Evolutionary conservation across 2,113 vertebrate genomes (phyloP).

Genomic region (Prionailurus bengalensis): DNA sequence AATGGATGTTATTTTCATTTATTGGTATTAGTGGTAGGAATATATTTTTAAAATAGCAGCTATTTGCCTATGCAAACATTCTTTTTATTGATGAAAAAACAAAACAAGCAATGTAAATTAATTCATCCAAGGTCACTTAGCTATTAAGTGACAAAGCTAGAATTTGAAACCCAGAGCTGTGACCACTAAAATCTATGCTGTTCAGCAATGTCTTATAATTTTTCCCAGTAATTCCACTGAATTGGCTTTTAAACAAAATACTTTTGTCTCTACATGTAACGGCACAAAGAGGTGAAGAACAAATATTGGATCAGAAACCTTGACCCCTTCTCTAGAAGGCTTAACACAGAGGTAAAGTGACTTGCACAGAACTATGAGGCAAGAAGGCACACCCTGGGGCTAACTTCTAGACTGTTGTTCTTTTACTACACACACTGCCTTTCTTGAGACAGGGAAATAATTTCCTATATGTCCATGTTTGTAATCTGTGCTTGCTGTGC

Average conservation of each 20-base stretch:
- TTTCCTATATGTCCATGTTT: not conserved
- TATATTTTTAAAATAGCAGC: not conserved
- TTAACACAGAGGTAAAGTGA: not conserved
- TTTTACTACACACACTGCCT: not conserved
- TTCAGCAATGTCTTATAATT: not conserved
- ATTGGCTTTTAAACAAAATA: constrained; percentile 11
- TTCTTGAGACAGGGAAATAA: not conserved
- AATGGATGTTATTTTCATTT: not conserved
- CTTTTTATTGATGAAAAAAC: not conserved
- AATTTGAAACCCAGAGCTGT: not conserved
- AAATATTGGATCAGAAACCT: not conserved
- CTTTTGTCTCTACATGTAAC: not conserved
- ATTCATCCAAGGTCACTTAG: not conserved
- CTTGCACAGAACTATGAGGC: not conserved
- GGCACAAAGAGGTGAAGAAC: not conserved
- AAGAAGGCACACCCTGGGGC: not conserved
- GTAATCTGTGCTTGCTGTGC: not conserved
- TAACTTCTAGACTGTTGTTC: not conserved
- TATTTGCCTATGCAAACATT: not conserved
- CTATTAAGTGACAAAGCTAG: not conserved
- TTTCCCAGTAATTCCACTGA: not conserved
- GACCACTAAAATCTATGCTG: not conserved
- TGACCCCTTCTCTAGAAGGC: not conserved
- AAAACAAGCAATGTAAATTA: not conserved
- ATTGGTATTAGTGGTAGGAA: not conserved